Conservation (phyloP, 2,113 vertebrate species). For the Heteronetta atricapilla region DNA sequence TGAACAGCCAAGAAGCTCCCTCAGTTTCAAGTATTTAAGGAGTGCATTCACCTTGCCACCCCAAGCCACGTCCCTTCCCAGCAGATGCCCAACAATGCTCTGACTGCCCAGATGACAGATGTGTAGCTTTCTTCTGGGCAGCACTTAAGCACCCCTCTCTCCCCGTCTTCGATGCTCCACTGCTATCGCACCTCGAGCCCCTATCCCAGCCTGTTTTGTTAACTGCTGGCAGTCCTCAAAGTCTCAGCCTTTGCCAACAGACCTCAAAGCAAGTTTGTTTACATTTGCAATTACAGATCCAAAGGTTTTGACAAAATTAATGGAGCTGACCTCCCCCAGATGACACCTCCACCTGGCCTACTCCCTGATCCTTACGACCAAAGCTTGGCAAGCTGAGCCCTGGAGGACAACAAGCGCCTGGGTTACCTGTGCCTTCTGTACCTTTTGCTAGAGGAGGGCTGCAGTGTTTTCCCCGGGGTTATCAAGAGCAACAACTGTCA, state of each 20-base stretch:
- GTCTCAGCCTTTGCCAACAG: not conserved
- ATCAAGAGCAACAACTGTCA: not conserved
- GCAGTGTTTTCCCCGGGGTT: not conserved
- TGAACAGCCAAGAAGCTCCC: not conserved
- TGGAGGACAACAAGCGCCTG: not conserved
- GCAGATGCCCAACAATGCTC: not conserved
- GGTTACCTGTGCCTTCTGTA: not conserved
- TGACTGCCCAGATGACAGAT: not conserved
- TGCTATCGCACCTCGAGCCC: not conserved
- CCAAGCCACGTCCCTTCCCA: not conserved
- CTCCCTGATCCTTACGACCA: not conserved
- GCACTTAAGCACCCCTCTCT: not conserved
- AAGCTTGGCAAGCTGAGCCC: not conserved
- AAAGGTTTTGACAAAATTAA: not conserved
- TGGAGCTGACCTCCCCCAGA: not conserved
- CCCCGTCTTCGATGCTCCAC: not conserved
- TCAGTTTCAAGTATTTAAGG: not conserved
- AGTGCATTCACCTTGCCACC: not conserved
- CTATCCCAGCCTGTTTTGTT: not conserved
- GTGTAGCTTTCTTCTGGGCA: not conserved
- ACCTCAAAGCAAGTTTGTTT: not conserved
- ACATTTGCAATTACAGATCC: not conserved
- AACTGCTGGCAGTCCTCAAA: not conserved
- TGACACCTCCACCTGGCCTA: not conserved
- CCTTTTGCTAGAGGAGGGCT: not conserved